Conservation (phyloP, 2,113 vertebrate species). For the Pristiophorus japonicus region DNA sequence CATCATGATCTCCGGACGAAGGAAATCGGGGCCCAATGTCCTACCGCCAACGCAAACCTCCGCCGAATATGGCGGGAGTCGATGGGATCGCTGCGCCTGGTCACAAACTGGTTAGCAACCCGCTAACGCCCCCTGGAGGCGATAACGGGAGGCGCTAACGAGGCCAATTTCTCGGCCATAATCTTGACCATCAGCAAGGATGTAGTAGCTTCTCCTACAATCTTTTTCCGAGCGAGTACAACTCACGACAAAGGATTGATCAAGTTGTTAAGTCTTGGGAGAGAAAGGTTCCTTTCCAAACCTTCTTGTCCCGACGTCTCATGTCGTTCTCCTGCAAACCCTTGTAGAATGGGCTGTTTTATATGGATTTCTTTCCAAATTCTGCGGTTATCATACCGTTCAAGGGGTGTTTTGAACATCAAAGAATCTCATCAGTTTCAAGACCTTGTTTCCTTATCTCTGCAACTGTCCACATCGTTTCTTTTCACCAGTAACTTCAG, state of each 20-base stretch:
- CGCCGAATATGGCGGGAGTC: too few relatives aligned
- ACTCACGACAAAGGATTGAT: neutral
- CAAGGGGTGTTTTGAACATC: neutral
- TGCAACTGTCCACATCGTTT: neutral
- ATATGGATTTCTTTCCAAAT: neutral
- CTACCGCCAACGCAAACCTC: too few relatives aligned
- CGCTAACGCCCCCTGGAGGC: too few relatives aligned
- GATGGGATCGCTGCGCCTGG: too few relatives aligned
- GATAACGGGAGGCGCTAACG: too few relatives aligned
- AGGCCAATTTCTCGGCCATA: too few relatives aligned
- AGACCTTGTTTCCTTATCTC: neutral
- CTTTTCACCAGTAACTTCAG: neutral
- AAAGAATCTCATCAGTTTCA: neutral
- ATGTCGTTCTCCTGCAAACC: neutral
- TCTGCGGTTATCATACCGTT: neutral
- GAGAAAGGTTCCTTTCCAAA: neutral
- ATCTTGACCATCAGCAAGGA: neutral
- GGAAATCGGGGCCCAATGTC: too few relatives aligned
- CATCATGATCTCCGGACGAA: too few relatives aligned
- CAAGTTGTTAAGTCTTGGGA: neutral
- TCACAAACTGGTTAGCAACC: too few relatives aligned
- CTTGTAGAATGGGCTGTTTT: neutral
- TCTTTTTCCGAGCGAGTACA: neutral
- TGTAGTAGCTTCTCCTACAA: neutral
- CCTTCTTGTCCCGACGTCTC: neutral